Percentiles rank a stretch among this genome's conserved stretches.
These are phyloP conservation scores for Amiota mariae DNA, from an alignment of 2,888 invertebrate species.

Conservation along the genomic window DNA sequence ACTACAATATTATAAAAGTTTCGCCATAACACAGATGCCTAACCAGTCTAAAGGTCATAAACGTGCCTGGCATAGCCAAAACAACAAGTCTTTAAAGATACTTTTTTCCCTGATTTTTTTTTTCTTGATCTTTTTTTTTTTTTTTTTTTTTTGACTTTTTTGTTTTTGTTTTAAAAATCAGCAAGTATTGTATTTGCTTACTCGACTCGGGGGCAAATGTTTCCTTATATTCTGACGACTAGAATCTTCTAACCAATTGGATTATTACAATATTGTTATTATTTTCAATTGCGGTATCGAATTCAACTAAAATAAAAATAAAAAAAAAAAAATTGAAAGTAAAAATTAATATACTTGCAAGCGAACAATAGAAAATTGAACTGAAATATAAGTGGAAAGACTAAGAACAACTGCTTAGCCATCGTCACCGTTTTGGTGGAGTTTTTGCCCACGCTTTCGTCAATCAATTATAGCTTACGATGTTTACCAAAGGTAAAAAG, in stretches of 20 bases:
- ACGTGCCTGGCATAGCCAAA: conserved; percentile 19
- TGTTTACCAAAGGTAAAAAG: conserved; percentile 20
- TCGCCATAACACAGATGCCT: not conserved
- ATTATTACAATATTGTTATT: conserved; percentile 18
- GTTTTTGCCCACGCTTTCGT: conserved; percentile 3
- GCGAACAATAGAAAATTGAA: not conserved
- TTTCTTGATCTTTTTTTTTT: no score
- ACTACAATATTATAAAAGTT: no score
- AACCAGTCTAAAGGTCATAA: conserved; percentile 27
- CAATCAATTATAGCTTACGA: conserved; percentile 28
- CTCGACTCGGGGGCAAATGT: no score
- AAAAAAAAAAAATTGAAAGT: conserved; percentile 14
- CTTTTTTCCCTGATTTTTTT: no score
- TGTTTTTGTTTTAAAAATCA: not conserved
- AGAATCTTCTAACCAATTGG: not conserved
- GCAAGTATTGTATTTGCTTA: not conserved
- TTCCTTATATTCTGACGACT: no score
- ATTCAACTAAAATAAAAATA: not conserved
- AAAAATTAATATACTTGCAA: conserved; percentile 9
- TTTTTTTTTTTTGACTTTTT: not conserved
- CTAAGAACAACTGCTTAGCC: not conserved
- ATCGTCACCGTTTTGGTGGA: not conserved
- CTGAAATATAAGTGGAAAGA: not conserved
- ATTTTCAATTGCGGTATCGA: conserved; percentile 14
- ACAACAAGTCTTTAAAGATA: not conserved